Evolutionary conservation across 2,888 invertebrate genomes (phyloP).

Genomic region (Nymphalis urticae): DNA sequence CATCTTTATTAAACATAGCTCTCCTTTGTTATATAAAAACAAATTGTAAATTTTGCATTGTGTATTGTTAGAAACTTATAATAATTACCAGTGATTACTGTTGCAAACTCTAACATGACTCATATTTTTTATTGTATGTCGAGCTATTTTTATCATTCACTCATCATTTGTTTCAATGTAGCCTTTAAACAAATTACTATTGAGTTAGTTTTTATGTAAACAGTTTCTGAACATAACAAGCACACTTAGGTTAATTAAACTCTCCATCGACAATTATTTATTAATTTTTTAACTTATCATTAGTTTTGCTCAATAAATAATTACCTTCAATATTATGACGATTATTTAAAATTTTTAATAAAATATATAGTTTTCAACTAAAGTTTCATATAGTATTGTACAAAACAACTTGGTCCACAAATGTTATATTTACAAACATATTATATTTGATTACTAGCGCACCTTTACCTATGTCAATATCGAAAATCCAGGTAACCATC

Average conservation of each 20-base stretch:
- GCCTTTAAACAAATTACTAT: neutral
- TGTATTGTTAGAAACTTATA: constrained; percentile 1
- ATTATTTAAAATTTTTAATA: neutral
- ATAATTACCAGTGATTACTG: constrained; percentile 11
- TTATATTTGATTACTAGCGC: no score
- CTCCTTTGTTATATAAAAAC: no score
- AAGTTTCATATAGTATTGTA: no score
- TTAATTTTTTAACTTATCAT: neutral
- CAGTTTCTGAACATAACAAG: constrained; percentile 12
- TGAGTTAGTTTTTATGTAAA: constrained; percentile 12
- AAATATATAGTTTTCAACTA: no score
- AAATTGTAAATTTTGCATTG: neutral
- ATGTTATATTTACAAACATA: no score
- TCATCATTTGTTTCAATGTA: constrained; percentile 6
- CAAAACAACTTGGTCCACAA: no score
- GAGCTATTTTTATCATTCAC: constrained; percentile 17
- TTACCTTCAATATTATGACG: neutral
- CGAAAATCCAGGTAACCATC: no score
- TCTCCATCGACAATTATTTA: neutral
- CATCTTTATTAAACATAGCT: no score
- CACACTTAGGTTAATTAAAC: constrained; percentile 17
- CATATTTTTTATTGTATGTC: constrained; percentile 11
- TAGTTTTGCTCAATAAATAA: neutral
- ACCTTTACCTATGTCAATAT: no score
- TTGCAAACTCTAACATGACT: constrained; percentile 15